Evolutionary conservation across 1,140 invertebrate genomes (phyloP), one percentile per base, ranked within the genome.

Genomic region (Leptopilina clavipes): DNA sequence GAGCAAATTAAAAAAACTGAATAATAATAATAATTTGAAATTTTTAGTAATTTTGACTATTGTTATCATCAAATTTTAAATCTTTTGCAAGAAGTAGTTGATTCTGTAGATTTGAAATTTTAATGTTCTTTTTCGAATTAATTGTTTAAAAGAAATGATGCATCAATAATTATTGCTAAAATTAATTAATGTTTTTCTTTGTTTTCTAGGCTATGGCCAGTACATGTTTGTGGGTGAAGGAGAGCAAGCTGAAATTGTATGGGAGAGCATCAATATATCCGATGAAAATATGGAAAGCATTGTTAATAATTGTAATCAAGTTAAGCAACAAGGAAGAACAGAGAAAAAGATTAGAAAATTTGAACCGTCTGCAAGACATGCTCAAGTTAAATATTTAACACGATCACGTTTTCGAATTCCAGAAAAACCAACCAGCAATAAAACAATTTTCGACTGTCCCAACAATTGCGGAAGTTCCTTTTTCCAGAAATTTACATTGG

Each of bases 401-500:
- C 11, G 59, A 31, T 65, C 59, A 31, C 59, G 59, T 31, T 65
- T 65, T 6, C 59, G 59, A 1, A 8, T 65, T 1, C 25, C 59
- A 14, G 59, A 65, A 14, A 31, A 6, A 10, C 14, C 59, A 1
- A 22, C 59, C 5, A 65, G 31, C 11, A 65, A 22, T 37, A 65
- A 65, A 65, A 31, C 11, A 37, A 11, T 65, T 65, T 22, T 65
- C 19, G 2, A 65, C 1, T 65, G 59, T 37, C 59, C 59, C 0
- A 65, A 65, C 12, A 65, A 81, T 72, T 83, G 82, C 19, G 76
- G 76, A 10, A 74, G 76, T 8, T 76, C 79, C 0, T 83, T 83
- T 18, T 77, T 78, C 37, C 79, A 81, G 75, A 81, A 83, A 56
- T 78, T 80, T 10, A 83, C 80, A 22, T 44, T 83, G 12, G 45